These are phyloP conservation scores for Melikaiella ostensackeni DNA, from an alignment of 2,888 invertebrate species.

Conservation along the genomic window DNA sequence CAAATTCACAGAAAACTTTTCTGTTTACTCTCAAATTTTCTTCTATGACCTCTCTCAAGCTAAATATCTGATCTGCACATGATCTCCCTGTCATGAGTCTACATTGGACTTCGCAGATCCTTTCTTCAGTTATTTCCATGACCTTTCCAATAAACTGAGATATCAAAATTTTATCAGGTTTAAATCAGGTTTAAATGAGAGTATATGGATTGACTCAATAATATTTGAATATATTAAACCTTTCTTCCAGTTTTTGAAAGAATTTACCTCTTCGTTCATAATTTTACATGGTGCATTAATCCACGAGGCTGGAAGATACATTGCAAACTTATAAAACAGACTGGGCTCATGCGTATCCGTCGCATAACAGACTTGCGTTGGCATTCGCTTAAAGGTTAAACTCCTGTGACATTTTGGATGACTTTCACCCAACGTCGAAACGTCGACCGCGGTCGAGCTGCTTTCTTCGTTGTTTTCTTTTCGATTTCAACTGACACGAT, in stretches of 20 bases:
- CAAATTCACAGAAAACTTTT: too few relatives aligned
- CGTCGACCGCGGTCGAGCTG: constrained; percentile 59
- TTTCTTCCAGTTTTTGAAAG: neutral
- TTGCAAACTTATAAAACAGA: constrained; percentile 52
- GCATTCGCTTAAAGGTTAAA: constrained; percentile 71
- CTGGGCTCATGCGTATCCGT: constrained; percentile 54
- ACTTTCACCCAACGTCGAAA: constrained; percentile 70
- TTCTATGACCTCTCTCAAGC: too few relatives aligned
- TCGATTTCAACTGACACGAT: constrained; percentile 34
- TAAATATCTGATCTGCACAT: too few relatives aligned
- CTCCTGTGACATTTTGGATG: constrained; percentile 74
- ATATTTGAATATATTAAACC: too few relatives aligned
- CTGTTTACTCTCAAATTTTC: too few relatives aligned
- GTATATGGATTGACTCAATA: too few relatives aligned
- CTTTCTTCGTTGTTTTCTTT: constrained; percentile 72
- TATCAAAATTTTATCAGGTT: too few relatives aligned
- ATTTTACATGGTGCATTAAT: neutral
- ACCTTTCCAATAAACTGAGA: too few relatives aligned
- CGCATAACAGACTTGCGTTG: constrained; percentile 57
- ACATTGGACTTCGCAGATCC: too few relatives aligned
- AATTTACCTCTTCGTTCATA: neutral
- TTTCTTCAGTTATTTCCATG: too few relatives aligned
- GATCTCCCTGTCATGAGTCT: too few relatives aligned
- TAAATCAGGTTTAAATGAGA: too few relatives aligned
- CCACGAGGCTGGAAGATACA: neutral